A percentile compares a stretch with the other conserved stretches of the same genome.
Conservation (phyloP, 2,113 vertebrate species). For the Hippopotamus amphibius region DNA sequence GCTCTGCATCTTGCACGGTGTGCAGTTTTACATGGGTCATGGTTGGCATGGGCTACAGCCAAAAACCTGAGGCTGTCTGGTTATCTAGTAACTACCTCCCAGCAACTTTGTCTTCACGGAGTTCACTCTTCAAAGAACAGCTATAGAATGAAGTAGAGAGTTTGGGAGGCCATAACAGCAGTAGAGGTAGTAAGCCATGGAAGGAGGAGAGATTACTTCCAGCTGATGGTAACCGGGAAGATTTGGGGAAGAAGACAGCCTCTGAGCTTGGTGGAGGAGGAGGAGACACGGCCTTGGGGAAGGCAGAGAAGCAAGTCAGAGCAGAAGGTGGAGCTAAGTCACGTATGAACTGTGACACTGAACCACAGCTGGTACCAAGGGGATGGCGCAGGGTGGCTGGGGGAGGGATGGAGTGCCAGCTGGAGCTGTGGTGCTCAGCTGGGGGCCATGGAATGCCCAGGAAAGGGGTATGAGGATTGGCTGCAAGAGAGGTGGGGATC, state of each 20-base stretch:
- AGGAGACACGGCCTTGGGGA: background rate
- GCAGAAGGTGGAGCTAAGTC: background rate
- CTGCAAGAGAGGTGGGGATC: background rate
- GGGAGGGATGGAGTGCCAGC: background rate
- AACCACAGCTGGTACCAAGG: background rate
- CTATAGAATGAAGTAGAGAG: background rate
- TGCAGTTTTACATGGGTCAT: background rate
- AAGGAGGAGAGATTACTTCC: background rate
- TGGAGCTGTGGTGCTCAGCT: background rate
- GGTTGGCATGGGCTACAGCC: background rate
- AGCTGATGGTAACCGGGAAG: background rate
- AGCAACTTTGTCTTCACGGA: background rate
- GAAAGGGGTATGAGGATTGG: background rate
- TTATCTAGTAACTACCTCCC: background rate
- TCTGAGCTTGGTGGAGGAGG: background rate
- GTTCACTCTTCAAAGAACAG: background rate
- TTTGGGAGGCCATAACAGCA: background rate
- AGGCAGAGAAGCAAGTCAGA: background rate
- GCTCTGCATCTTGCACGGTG: background rate
- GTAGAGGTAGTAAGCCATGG: background rate
- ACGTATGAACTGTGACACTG: background rate
- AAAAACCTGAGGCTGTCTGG: background rate
- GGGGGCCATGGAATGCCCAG: background rate
- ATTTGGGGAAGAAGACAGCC: background rate
- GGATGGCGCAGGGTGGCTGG: background rate